A percentile compares a stretch with the other conserved stretches of the same genome.
Conservation (phyloP, 1,140 invertebrate species). For the Oncopodura yosiiana region DNA sequence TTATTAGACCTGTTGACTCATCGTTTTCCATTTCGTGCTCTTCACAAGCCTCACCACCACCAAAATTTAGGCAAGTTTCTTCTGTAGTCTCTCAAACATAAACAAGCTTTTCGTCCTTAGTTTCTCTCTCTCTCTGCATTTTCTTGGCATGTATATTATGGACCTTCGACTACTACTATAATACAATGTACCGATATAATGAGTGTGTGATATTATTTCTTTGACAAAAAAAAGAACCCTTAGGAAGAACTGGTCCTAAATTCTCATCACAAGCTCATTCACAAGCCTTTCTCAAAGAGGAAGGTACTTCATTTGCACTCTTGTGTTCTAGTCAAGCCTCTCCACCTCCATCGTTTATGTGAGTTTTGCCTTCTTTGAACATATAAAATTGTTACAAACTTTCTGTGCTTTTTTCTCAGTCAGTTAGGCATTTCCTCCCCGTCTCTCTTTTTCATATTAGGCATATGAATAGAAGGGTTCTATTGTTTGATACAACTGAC, state of each 20-base stretch:
- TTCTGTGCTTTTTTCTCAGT: background rate
- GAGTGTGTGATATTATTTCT: background rate
- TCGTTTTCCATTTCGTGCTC: constrained; percentile 56
- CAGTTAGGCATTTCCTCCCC: no score
- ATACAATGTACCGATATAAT: no score
- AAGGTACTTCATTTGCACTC: constrained; percentile 48
- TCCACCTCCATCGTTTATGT: constrained; percentile 19
- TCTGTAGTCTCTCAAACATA: background rate
- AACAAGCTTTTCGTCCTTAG: background rate
- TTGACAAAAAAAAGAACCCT: constrained; percentile 49
- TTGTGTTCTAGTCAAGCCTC: constrained; percentile 56
- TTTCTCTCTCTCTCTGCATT: no score
- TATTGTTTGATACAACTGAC: no score
- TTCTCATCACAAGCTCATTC: constrained; percentile 47
- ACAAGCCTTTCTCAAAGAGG: constrained; percentile 42
- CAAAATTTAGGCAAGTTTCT: constrained; percentile 54
- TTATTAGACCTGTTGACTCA: constrained; percentile 21
- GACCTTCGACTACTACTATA: no score
- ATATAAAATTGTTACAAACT: background rate
- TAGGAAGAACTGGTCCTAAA: constrained; percentile 61
- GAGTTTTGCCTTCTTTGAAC: background rate
- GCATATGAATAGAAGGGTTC: no score
- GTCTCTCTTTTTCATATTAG: no score
- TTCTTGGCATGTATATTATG: no score
- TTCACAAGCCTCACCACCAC: constrained; percentile 49